Evolutionary conservation across 2,888 invertebrate species (phyloP).

Genomic region (Oxyteleia sp.): DNA sequence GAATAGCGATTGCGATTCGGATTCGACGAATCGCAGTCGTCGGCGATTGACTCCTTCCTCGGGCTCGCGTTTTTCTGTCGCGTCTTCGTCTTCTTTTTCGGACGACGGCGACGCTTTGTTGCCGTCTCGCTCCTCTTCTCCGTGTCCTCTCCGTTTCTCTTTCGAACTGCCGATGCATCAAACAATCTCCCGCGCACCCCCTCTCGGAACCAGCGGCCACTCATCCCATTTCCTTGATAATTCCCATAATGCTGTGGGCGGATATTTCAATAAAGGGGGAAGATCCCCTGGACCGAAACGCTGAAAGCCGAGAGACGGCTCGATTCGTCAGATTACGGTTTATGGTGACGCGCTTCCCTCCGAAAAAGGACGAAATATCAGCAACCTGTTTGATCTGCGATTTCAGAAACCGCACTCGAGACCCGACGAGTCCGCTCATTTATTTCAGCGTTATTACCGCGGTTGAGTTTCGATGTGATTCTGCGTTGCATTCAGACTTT

Average conservation of each 20-base stretch:
- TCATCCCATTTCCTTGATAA: constrained; percentile 87
- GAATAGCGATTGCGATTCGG: constrained; percentile 60
- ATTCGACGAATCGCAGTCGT: constrained; percentile 59
- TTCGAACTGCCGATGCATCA: constrained; percentile 61
- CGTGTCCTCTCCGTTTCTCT: constrained; percentile 10
- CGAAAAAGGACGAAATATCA: constrained; percentile 53
- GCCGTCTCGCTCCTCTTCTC: too few relatives aligned
- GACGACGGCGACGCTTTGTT: constrained; percentile 15
- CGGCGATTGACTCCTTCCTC: constrained; percentile 70
- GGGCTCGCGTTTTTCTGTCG: constrained; percentile 34
- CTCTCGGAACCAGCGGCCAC: constrained; percentile 79
- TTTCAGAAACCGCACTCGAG: constrained; percentile 50
- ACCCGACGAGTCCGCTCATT: constrained; percentile 44
- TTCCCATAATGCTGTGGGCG: constrained; percentile 88
- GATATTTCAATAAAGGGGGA: constrained; percentile 87
- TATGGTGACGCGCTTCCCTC: constrained; percentile 75
- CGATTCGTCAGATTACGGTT: constrained; percentile 82
- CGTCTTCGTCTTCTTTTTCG: constrained; percentile 34
- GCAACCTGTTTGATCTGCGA: constrained; percentile 65
- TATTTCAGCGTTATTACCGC: constrained; percentile 60
- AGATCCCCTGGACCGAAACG: constrained; percentile 83
- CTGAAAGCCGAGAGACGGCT: constrained; percentile 82
- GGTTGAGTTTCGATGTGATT: constrained; percentile 47
- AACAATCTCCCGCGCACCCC: constrained; percentile 36
- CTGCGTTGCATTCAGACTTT: constrained; percentile 41